Evolutionary conservation across 1,140 invertebrate genomes (phyloP).

Genomic region (Callitettix versicolor): DNA sequence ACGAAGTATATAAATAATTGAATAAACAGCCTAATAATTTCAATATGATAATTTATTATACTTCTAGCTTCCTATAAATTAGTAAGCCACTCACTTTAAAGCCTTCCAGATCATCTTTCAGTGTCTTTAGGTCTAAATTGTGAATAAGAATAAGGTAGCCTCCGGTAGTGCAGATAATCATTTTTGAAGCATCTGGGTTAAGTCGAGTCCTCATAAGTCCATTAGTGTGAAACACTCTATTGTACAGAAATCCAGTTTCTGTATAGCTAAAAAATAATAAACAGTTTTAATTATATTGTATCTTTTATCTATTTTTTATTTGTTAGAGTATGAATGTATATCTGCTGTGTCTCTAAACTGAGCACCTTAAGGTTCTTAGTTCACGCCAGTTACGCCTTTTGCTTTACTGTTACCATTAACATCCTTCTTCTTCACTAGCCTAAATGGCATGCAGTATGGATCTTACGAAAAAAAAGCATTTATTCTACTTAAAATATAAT

Average conservation of each 20-base stretch:
- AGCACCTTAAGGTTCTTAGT: too few species aligned
- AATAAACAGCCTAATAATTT: neutral
- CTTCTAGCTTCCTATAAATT: neutral
- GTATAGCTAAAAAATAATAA: conserved; percentile 46
- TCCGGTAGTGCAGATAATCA: conserved; percentile 81
- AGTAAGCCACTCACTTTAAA: conserved; percentile 74
- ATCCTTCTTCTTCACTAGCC: too few species aligned
- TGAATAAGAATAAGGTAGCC: conserved; percentile 86
- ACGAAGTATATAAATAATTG: too few species aligned
- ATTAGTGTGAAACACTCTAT: conserved; percentile 70
- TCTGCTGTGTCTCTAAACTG: too few species aligned
- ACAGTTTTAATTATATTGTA: too few species aligned
- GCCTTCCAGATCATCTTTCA: conserved; percentile 67
- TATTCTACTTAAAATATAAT: too few species aligned
- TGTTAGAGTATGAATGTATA: too few species aligned
- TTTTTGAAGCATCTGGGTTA: conserved; percentile 71
- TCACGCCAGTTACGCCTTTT: too few species aligned
- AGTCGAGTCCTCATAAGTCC: conserved; percentile 82
- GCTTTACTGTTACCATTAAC: too few species aligned
- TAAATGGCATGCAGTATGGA: too few species aligned
- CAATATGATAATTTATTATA: neutral
- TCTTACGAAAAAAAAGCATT: too few species aligned
- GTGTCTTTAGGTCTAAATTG: conserved; percentile 67
- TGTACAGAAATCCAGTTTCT: conserved; percentile 63
- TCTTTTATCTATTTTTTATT: too few species aligned